Percentiles rank a stretch among this genome's conserved stretches.
Evolutionary conservation across 1,140 invertebrate genomes (phyloP).

Genomic region (Philopotamus ludificatus): DNA sequence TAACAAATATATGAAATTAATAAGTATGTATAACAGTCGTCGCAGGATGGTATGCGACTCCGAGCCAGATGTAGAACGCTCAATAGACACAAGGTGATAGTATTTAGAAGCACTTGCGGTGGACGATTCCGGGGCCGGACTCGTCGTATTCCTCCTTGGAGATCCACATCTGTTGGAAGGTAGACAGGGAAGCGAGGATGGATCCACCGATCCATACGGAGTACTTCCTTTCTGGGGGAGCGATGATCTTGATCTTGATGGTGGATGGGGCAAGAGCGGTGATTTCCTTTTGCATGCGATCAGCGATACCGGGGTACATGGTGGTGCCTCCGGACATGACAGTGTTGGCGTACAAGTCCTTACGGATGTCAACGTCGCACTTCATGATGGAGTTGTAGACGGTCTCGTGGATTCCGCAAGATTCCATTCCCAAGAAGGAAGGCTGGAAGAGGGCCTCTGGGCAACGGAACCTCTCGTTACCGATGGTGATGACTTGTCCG

Average conservation of each 20-base stretch:
- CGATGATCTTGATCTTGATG: conserved; percentile 92
- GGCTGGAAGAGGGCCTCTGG: conserved; percentile 96
- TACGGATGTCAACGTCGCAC: conserved; percentile 91
- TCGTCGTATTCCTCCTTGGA: conserved; percentile 92
- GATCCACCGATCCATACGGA: conserved; percentile 90
- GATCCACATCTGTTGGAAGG: conserved; percentile 89
- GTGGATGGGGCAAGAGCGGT: conserved; percentile 80
- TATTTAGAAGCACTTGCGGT: conserved; percentile 91
- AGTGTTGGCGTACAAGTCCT: conserved; percentile 94
- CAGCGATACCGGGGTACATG: conserved; percentile 90
- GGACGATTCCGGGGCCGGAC: conserved; percentile 87
- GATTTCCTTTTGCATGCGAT: conserved; percentile 88
- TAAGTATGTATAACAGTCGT: conserved; percentile 60
- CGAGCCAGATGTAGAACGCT: conserved; percentile 7
- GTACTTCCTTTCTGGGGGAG: conserved; percentile 89
- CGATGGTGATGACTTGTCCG: conserved; percentile 94
- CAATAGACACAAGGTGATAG: conserved; percentile 51
- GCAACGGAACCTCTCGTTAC: conserved; percentile 96
- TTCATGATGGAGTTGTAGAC: conserved; percentile 98
- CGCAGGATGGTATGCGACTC: conserved; percentile 81
- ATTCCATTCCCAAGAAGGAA: conserved; percentile 94
- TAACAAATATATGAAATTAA: conserved; percentile 42
- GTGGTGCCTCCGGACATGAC: conserved; percentile 95
- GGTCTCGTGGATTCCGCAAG: conserved; percentile 91
- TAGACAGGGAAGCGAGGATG: conserved; percentile 80